Evolutionary conservation across 2,797 vertebrate genomes (phyloP), one percentile per base, ranked within the genome.

Genomic region (Xyrichtys novacula): DNA sequence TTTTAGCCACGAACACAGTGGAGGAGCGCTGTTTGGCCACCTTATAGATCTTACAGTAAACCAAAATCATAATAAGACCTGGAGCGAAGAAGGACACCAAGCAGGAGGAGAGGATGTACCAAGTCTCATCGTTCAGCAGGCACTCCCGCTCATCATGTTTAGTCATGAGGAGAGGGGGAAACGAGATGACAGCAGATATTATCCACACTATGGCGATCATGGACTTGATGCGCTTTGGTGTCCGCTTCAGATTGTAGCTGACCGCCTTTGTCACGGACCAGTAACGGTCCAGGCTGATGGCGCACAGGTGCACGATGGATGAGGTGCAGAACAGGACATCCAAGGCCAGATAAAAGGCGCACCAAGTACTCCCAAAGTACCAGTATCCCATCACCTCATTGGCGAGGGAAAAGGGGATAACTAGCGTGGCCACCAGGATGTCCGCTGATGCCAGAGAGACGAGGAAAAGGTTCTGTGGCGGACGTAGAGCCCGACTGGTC

Each of bases 351-450:
- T 97, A 98, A 65, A 96, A 94, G 14, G 95, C 95, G 89, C 96
- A 97, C 96, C 96, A 97, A 26, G 95, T 91, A 55, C 90, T 93
- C 0, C 96, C 96, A 1, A 97, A 97, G 78, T 94, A 95, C 96
- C 96, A 97, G 85, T 96, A 96, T 58, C 96, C 96, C 96, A 97
- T 96, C 29, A 97, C 86, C 72, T 98, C 96, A 1, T 96, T 97
- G 76, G 94, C 96, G 22, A 97, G 86, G 0, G 96, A 96, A 87
- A 98, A 98, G 1, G 96, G 96, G 77, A 97, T 96, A 66, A 98
- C 95, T 49, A 97, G 89, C 9, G 96, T 28, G 44, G 95, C 96
- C 79, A 98, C 96, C 69, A 98, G 93, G 86, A 98, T 97, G 89
- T 98, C 96, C 0, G 96, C 96, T 0, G 91, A 95, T 38, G 96